phyloP scores from a whole-genome alignment of 2,797 vertebrate genomes.

The Argyrosomus regius region DNA sequence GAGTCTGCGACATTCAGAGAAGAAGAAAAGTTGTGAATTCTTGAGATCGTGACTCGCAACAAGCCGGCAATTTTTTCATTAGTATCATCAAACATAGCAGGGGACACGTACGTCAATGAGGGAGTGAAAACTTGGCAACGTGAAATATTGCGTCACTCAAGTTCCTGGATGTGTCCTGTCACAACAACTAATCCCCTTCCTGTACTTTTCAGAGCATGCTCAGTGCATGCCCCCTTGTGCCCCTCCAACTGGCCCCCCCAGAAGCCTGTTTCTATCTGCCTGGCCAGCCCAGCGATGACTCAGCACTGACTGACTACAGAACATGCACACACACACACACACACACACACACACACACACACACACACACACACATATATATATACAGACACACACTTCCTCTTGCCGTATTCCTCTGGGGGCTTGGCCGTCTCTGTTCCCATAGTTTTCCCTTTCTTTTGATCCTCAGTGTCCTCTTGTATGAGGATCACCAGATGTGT shows the following conservation, averaged over 20 bases:
- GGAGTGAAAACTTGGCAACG: slow-evolving; percentile 62
- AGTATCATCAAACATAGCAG: slow-evolving; percentile 21
- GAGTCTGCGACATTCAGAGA: slow-evolving; percentile 31
- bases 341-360: slow-evolving; percentile 2
- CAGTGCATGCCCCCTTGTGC: slow-evolving; percentile 63
- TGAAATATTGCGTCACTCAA: slow-evolving; percentile 78
- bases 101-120: slow-evolving; percentile 58
- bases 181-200: slow-evolving; percentile 80
- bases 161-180: slow-evolving; percentile 76
- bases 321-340: slow-evolving; percentile 35
- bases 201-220: slow-evolving; percentile 76
- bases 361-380: slow-evolving; percentile 4
- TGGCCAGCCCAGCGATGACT: slow-evolving; percentile 92
- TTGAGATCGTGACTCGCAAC: slow-evolving; percentile 1
- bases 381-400: slow-evolving; percentile 74
- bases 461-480: slow-evolving; percentile 55
- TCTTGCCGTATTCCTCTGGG: slow-evolving; percentile 74
- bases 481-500: slow-evolving; percentile 72
- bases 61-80: not conserved
- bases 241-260: slow-evolving; percentile 87
- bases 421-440: slow-evolving; percentile 73
- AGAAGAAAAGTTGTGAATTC: slow-evolving; percentile 24
- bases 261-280: slow-evolving; percentile 88
- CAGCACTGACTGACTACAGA: slow-evolving; percentile 85
- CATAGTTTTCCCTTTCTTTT: slow-evolving; percentile 76